Evolutionary conservation across 1,140 invertebrate genomes (phyloP).

Genomic region (Caerostris extrusa): DNA sequence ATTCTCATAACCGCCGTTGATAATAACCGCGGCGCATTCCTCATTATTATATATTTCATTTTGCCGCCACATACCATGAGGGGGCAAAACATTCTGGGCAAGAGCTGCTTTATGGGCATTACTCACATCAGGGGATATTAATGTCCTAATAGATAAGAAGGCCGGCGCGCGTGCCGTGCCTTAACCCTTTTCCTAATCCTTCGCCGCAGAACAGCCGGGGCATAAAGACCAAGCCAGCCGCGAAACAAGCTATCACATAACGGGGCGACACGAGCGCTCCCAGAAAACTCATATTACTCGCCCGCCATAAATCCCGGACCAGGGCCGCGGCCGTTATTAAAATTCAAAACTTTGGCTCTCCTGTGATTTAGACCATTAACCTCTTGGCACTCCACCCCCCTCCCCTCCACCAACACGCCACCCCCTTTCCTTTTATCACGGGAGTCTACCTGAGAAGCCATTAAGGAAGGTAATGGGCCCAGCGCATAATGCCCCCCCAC

Average conservation of each 20-base stretch:
- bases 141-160: slow-evolving; percentile 24
- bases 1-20: no score
- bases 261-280: background rate
- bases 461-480: slow-evolving; percentile 50
- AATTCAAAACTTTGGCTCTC: slow-evolving; percentile 58
- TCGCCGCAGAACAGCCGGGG: slow-evolving; percentile 3
- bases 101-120: background rate
- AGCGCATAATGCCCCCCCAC: background rate
- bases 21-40: no score
- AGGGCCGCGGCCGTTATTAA: slow-evolving; percentile 32
- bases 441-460: slow-evolving; percentile 33
- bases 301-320: slow-evolving; percentile 38
- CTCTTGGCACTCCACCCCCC: background rate
- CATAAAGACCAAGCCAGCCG: slow-evolving; percentile 39
- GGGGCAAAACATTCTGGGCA: background rate
- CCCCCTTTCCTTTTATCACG: background rate
- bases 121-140: slow-evolving; percentile 28
- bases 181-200: background rate
- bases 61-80: background rate
- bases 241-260: slow-evolving; percentile 57
- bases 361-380: slow-evolving; percentile 60
- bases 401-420: no score
- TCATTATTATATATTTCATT: no score
- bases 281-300: slow-evolving; percentile 27
- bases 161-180: no score